Evolutionary conservation across 2,888 invertebrate species (phyloP).

Genomic region (Habrosyne pyritoides): DNA sequence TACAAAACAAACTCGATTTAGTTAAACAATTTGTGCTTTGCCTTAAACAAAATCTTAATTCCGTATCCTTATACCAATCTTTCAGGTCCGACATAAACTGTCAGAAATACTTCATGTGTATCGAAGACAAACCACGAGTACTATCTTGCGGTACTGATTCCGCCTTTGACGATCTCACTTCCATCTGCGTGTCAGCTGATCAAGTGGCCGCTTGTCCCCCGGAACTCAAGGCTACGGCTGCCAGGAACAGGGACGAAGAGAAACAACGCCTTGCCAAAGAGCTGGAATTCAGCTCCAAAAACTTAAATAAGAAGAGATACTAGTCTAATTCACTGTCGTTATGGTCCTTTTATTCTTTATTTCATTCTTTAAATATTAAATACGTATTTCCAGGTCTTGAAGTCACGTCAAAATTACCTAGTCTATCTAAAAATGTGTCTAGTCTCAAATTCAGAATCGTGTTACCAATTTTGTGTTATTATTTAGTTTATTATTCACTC

Average conservation of each 20-base stretch:
- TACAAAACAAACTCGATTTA: too few relatives aligned
- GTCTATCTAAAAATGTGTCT: constrained; percentile 29
- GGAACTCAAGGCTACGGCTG: constrained; percentile 58
- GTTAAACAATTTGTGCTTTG: too few relatives aligned
- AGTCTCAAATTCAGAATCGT: constrained; percentile 38
- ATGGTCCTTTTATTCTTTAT: neutral
- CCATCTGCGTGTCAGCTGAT: constrained; percentile 89
- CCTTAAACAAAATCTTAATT: too few relatives aligned
- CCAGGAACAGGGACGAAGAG: constrained; percentile 55
- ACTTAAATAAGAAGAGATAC: constrained; percentile 15
- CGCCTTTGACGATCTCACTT: constrained; percentile 89
- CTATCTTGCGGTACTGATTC: constrained; percentile 89
- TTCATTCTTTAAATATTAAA: neutral
- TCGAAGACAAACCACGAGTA: constrained; percentile 88
- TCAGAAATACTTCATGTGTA: constrained; percentile 91
- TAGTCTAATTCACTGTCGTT: neutral
- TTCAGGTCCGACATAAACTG: constrained; percentile 86
- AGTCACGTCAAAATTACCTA: constrained; percentile 15
- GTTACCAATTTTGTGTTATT: constrained; percentile 11
- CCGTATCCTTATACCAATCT: constrained; percentile 13
- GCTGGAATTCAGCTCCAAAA: constrained; percentile 42
- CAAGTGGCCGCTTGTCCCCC: constrained; percentile 89
- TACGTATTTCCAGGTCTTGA: neutral
- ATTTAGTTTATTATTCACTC: neutral
- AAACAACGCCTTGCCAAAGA: constrained; percentile 57